A percentile compares a stretch with the other conserved stretches of the same genome.
Conservation (phyloP, 2,888 invertebrate species). For the Heliconius cydno region DNA sequence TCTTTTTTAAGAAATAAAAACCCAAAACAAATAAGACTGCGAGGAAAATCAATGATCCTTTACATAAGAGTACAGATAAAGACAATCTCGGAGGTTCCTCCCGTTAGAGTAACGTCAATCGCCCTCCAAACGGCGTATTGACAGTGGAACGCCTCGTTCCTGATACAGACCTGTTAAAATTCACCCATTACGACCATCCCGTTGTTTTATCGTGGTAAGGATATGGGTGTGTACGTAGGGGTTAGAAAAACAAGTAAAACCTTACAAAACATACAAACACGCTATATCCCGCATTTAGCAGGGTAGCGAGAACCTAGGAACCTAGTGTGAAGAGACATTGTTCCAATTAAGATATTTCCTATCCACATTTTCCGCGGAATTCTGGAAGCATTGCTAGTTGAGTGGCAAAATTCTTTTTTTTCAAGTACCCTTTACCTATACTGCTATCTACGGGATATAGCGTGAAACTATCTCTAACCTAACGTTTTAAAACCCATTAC, state of each 20-base stretch:
- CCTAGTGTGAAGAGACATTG: no score
- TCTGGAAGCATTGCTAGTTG: no score
- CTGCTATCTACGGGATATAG: no score
- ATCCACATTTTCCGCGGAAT: no score
- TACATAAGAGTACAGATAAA: constrained; percentile 40
- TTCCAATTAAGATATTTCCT: no score
- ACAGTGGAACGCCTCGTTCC: constrained; percentile 50
- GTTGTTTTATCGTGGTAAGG: constrained; percentile 67
- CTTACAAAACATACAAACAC: neutral
- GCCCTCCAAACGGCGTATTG: constrained; percentile 51
- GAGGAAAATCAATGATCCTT: constrained; percentile 37
- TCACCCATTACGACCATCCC: constrained; percentile 73
- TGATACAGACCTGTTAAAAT: constrained; percentile 68
- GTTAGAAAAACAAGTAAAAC: neutral
- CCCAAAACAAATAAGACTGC: constrained; percentile 2
- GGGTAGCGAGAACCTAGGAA: no score
- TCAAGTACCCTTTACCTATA: neutral
- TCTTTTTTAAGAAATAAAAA: neutral
- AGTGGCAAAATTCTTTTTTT: neutral
- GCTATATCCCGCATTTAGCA: no score
- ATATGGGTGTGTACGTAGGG: constrained; percentile 6
- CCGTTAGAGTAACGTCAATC: constrained; percentile 43
- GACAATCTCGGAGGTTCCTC: constrained; percentile 44
- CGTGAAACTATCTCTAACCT: neutral
- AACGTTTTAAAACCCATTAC: constrained; percentile 34